Evolutionary conservation across 2,113 vertebrate species (phyloP).

Genomic region (Rhynchomys soricoides): DNA sequence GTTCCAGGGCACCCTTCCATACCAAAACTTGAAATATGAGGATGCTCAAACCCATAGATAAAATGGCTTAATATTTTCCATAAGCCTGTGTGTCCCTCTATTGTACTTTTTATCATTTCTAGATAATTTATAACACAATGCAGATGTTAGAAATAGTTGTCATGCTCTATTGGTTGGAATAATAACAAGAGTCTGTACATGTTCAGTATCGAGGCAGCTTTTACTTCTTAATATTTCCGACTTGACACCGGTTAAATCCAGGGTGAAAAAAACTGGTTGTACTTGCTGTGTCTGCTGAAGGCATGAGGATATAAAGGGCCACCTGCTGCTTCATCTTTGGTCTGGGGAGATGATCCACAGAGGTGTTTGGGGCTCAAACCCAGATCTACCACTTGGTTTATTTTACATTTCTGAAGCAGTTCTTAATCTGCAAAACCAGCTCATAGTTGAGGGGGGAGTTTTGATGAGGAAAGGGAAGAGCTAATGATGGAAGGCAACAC

Average conservation of each 20-base stretch:
- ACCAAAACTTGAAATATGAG: background rate
- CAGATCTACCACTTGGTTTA: background rate
- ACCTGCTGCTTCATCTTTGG: background rate
- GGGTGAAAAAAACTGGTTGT: background rate
- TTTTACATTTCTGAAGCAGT: background rate
- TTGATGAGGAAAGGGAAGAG: background rate
- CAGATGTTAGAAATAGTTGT: background rate
- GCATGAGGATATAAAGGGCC: background rate
- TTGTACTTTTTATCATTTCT: background rate
- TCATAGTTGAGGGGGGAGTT: background rate
- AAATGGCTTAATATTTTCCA: background rate
- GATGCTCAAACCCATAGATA: background rate
- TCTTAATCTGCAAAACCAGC: background rate
- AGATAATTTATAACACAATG: background rate
- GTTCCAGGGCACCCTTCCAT: background rate
- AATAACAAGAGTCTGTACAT: background rate
- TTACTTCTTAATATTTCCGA: background rate
- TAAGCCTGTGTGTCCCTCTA: background rate
- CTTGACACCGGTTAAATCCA: background rate
- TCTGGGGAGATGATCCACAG: background rate
- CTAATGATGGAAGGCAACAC: background rate
- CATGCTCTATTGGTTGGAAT: background rate
- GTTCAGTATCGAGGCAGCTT: background rate
- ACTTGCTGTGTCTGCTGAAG: background rate
- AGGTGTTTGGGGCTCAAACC: background rate